Evolutionary conservation across 2,113 vertebrate species (phyloP), one percentile per base, ranked within the genome.

Genomic region (Lates calcarifer): DNA sequence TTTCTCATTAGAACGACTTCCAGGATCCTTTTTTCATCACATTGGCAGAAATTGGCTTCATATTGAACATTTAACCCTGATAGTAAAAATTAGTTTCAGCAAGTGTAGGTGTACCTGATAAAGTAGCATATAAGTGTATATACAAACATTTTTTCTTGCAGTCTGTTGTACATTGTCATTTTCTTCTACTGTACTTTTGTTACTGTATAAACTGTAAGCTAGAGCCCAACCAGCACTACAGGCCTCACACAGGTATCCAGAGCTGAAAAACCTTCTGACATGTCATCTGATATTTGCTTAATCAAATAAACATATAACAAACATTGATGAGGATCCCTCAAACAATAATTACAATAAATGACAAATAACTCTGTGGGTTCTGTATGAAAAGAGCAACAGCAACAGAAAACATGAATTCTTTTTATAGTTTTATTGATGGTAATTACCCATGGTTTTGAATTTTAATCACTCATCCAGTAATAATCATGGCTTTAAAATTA

Each of bases 401-500:
- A 35, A 58, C 43, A 67, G 3, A 47, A 79, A 45, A 53, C 18
- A 31, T 12, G 3, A 9, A 35, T 79, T 64, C 6, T 95, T 95
- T 91, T 96, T 90, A 90, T 96, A 93, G 92, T 96, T 98, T 99
- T 99, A 99, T 98, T 99, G 96, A 99, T 98, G 97, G 97, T 97
- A 96, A 98, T 99, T 98, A 97, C 95, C 98, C 96, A 98, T 97
- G 96, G 96, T 98, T 95, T 95, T 97, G n/a, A 97, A 83, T 87
- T 97, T 97, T 96, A 97, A 96, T 98, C 98, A 99, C 97, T 99
- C 98, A 96, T 97, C 96, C 96, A 96, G 97, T 98, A 99, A 98
- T 99, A 98, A 98, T 98, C 97, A 98, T 98, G 98, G 97, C 97
- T 99, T 99, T 99, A 98, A 99, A 99, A 99, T 98, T 98, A 99